Base-by-base conservation (phyloP, 1,140 invertebrate genomes). In the Goniozus legneri region DNA sequence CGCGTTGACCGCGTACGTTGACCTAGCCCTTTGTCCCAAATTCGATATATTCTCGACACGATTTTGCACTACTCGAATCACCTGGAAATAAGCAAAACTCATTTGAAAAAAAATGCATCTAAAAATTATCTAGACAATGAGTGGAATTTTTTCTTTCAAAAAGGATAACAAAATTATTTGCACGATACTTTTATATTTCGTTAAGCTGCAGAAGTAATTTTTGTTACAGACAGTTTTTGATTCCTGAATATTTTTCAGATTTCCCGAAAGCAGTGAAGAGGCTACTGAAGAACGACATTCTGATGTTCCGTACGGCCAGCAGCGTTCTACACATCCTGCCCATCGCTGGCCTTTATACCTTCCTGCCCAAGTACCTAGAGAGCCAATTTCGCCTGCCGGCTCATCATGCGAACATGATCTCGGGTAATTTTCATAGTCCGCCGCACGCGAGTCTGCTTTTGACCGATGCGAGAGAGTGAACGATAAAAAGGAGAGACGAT, bases 331-430 rank as follows among this genome's bases (percentile, higher is more conserved):
- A 95, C 64, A 83, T 95, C 57, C 78, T 95, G 61, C 92, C 91
- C 31, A 92, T 95, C 54, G 89, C 90, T 44, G 92, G 92, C 3
- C 79, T 94, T 7, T 94, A 95, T 73, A 93, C 91, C 32, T 97
- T 95, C 74, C 78, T 95, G 58, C 92, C 93, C 37, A 96, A 96
- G 73, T 96, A 95, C 71, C 75, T 96, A 52, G 92, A 95, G 77
- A 88, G 86, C 36, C 91, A 95, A 79, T 96, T 95, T 76, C 80
- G 89, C 49, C 75, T 95, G 59, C 84, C 91, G 12, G 89, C 92
- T 35, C 86, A 90, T 68, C 84, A 89, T 62, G 92, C 92, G 27
- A 94, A 92, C 65, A 86, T 95, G 80, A 87, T 95, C 60, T 88
- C 92, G 75, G 92, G 89, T 79, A 76, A 54, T 60, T 54, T 54